Conservation (phyloP, 2,113 vertebrate genomes). For the Phodopus roborovskii region DNA sequence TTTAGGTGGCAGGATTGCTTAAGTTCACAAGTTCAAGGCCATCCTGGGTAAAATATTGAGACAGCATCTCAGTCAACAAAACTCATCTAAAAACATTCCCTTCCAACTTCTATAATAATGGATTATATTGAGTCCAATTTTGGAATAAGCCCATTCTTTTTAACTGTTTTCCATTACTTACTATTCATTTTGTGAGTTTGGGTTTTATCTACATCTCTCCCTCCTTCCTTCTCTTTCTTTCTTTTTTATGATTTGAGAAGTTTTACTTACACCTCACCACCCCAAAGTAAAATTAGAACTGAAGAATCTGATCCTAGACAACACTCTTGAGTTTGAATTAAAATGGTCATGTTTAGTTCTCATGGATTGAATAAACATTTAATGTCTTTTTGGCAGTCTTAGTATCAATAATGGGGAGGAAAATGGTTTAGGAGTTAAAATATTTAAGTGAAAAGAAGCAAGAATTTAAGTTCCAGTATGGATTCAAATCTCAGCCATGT, state of each 20-base stretch:
- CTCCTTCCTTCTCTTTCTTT: background rate
- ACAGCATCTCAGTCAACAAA: background rate
- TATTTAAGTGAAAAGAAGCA: conserved; percentile 42
- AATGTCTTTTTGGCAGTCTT: background rate
- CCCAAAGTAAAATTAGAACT: conserved; percentile 15
- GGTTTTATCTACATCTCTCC: too few relatives aligned
- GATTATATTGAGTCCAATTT: conserved; percentile 49
- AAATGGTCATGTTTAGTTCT: background rate
- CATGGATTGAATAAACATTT: background rate
- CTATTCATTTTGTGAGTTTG: background rate
- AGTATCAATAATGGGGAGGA: background rate
- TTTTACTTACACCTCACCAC: background rate
- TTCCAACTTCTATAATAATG: conserved; percentile 7
- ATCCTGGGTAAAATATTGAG: background rate
- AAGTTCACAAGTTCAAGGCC: background rate
- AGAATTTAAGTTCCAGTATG: conserved; percentile 50
- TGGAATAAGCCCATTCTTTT: background rate
- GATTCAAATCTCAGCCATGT: conserved; percentile 14
- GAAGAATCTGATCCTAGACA: conserved; percentile 55
- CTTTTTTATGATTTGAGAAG: background rate
- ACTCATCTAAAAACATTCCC: background rate
- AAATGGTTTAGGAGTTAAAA: background rate
- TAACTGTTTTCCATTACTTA: background rate
- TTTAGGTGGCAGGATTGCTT: background rate
- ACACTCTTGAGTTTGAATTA: background rate